phyloP scores from a whole-genome alignment of 2,113 vertebrate species.

The Hystrix brachyura region DNA sequence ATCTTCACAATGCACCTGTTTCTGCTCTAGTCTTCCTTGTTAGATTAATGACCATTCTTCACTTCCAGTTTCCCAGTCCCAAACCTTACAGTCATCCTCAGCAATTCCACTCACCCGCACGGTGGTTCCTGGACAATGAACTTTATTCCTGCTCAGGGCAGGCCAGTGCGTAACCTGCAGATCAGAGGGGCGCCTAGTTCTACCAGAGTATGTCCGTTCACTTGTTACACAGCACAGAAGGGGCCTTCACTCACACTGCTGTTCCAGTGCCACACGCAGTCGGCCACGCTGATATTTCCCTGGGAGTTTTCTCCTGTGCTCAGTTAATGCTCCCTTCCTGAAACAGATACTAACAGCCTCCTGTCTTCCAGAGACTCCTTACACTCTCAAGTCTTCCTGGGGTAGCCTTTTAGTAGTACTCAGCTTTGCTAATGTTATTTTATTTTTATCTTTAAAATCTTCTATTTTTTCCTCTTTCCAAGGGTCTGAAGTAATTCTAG shows the following conservation, averaged over 20 bases:
- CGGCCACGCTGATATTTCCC: neutral
- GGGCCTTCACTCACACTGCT: neutral
- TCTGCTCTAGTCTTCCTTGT: neutral
- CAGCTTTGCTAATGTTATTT: neutral
- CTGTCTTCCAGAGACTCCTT: neutral
- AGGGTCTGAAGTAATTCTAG: conserved; percentile 4
- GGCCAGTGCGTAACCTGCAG: neutral
- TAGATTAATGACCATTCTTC: neutral
- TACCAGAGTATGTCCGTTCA: neutral
- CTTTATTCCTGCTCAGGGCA: neutral
- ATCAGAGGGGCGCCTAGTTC: neutral
- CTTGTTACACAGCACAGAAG: neutral
- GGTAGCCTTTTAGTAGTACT: neutral
- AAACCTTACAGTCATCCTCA: neutral
- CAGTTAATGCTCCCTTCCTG: neutral
- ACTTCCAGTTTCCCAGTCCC: neutral
- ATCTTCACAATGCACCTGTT: neutral
- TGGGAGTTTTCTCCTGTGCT: neutral
- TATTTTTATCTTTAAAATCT: neutral
- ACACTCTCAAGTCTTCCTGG: neutral
- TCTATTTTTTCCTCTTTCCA: conserved; percentile 8
- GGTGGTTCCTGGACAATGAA: neutral
- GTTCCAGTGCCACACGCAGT: neutral
- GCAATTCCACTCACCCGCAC: neutral
- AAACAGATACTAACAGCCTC: neutral